Evolutionary conservation across 1,140 invertebrate species (phyloP).

Genomic region (Heliconius hermathena): DNA sequence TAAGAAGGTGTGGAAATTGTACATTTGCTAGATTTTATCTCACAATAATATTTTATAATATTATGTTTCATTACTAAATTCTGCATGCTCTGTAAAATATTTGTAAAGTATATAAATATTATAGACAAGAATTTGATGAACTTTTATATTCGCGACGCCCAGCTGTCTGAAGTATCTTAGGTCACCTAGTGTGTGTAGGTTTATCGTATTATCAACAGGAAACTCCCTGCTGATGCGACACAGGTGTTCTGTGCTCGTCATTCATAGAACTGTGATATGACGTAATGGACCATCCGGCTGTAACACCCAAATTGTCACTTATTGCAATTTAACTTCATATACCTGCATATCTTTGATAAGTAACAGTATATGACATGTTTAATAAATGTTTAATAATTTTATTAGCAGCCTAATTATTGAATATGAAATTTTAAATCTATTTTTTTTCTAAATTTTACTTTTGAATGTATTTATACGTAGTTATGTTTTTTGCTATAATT

Average conservation of each 20-base stretch:
- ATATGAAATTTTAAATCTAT: too few relatives aligned
- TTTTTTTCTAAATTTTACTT: too few relatives aligned
- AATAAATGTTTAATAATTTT: too few relatives aligned
- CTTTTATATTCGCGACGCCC: slow-evolving; percentile 32
- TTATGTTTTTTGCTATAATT: too few relatives aligned
- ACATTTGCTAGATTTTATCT: neutral
- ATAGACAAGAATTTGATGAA: slow-evolving; percentile 36
- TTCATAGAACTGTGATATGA: slow-evolving; percentile 58
- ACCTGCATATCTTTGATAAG: too few relatives aligned
- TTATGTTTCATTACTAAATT: slow-evolving; percentile 6
- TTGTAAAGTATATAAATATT: neutral
- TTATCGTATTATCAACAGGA: slow-evolving; percentile 59
- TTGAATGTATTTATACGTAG: too few relatives aligned
- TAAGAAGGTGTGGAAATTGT: too few relatives aligned
- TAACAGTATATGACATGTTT: too few relatives aligned
- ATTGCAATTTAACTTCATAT: neutral
- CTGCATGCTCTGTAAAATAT: slow-evolving; percentile 20
- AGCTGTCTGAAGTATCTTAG: slow-evolving; percentile 36
- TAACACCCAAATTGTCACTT: slow-evolving; percentile 14
- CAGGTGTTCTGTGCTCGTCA: slow-evolving; percentile 49
- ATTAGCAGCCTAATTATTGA: too few relatives aligned
- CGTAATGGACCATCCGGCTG: slow-evolving; percentile 39
- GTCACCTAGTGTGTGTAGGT: slow-evolving; percentile 27
- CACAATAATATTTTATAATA: slow-evolving; percentile 21
- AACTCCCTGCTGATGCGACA: slow-evolving; percentile 54